Conservation (phyloP, 2,797 vertebrate genomes). For the Muscicapa comitata region DNA sequence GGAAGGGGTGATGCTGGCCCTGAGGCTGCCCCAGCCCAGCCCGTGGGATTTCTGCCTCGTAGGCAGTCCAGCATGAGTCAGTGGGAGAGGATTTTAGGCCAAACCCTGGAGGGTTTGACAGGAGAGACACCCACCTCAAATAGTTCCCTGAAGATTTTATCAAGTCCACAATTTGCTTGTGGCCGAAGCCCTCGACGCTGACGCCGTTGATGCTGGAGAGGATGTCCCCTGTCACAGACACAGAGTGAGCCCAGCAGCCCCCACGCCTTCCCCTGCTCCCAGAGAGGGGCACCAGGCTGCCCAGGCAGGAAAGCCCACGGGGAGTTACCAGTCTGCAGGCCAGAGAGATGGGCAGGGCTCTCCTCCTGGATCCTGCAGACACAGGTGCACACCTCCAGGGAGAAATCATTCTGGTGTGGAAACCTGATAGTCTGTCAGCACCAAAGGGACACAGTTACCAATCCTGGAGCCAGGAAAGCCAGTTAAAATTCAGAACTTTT, state of each 20-base stretch:
- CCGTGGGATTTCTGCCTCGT: rapidly evolving
- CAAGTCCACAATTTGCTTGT: conserved; percentile 84
- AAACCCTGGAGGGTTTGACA: background rate
- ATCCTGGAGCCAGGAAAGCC: background rate
- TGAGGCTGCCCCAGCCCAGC: background rate
- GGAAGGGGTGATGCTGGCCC: background rate
- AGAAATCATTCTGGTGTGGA: conserved; percentile 70
- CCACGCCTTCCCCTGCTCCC: rapidly evolving
- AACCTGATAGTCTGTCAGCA: conserved; percentile 81
- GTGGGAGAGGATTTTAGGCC: rapidly evolving
- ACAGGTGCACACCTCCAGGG: conserved; percentile 83
- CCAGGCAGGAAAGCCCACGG: background rate
- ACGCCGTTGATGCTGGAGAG: conserved; percentile 85
- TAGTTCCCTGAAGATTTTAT: conserved; percentile 86
- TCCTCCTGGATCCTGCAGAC: conserved; percentile 84
- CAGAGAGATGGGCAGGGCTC: conserved; percentile 85
- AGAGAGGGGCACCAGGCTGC: background rate
- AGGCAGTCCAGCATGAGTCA: rapidly evolving
- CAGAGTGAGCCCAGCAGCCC: background rate
- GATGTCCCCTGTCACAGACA: conserved; percentile 81
- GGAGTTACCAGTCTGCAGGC: conserved; percentile 85
- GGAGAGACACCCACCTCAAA: conserved; percentile 79
- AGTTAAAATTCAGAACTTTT: background rate
- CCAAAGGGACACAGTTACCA: background rate
- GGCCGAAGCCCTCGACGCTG: conserved; percentile 81